Base-by-base conservation (phyloP, 2,888 invertebrate species). In the Stratiomys singularior region DNA sequence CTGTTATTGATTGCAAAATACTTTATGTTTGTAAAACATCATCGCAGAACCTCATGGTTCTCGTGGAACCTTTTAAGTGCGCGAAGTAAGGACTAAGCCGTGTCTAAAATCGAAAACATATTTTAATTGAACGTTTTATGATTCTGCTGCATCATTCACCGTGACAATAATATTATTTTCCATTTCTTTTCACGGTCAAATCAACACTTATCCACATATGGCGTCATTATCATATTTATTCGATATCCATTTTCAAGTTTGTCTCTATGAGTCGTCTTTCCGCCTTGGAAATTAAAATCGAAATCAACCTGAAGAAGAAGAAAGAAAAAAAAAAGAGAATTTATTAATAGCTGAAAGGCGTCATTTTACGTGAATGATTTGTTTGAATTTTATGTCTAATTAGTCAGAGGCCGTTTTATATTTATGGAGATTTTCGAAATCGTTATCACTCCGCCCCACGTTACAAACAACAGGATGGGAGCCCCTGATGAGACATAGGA, bases 351-450 rank as follows among this genome's bases (percentile, higher is more conserved):
- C 77, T 30, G 47, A 76, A 78, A 78, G 66, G 60, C 77, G 77
- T 79, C 79, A 79, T 67, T 71, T 74, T 74, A 64, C 15, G 30
- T 76, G 64, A 77, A 77, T 79, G 77, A 79, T 76, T 79, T 79
- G 76, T 79, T 79, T 71, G 71, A 79, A 76, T 79, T 77, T 79
- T 76, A 79, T 79, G 77, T 79, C 77, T 79, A 79, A 79, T 79
- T 79, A 79, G 76, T 79, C 79, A 76, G 77, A 67, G 77, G 77
- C 74, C 74, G 74, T 58, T 77, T 79, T 58, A 46, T 74, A 37
- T 74, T 60, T 60, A 37, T 74, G 52, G 67, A n/a, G 13, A 9
- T 15, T 47, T 25, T 27, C 4, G 15, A 27, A 47, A 18, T 37
- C 67, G 1, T 30, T 23, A 0, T 47, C 13, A 15, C 21, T 0